Conservation (phyloP, 2,797 vertebrate species). For the Liasis olivaceus region DNA sequence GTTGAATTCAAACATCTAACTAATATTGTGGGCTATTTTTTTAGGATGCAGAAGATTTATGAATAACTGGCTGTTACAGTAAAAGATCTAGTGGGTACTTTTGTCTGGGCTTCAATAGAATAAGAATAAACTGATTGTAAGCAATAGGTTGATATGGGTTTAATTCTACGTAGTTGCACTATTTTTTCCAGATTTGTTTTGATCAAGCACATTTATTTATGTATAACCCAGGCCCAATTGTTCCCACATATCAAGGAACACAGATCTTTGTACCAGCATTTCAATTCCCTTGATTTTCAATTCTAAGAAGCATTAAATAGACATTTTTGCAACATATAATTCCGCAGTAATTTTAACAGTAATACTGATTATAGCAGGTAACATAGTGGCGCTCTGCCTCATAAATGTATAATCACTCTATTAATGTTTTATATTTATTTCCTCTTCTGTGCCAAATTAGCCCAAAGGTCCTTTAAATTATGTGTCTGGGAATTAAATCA, state of each 20-base stretch:
- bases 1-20: not conserved
- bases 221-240: not conserved
- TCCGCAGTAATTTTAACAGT: constrained; percentile 30
- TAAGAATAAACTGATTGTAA: not conserved
- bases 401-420: constrained; percentile 45
- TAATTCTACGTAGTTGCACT: not conserved
- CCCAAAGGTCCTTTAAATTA: constrained; percentile 39
- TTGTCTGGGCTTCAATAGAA: not conserved
- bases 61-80: not conserved
- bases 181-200: not conserved
- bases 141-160: not conserved
- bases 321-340: constrained; percentile 16
- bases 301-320: constrained; percentile 1
- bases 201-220: not conserved
- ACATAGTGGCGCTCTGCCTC: constrained; percentile 34
- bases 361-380: constrained; percentile 29
- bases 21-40: not conserved
- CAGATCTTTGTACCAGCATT: not conserved
- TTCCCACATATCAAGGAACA: not conserved
- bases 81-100: no score
- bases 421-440: constrained; percentile 40
- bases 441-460: constrained; percentile 40
- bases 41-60: not conserved
- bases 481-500: constrained; percentile 55
- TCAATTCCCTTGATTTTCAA: not conserved